Percentiles rank a stretch among this genome's conserved stretches.
Conservation (phyloP, 2,113 vertebrate genomes). For the Cyprinodon tularosa region DNA sequence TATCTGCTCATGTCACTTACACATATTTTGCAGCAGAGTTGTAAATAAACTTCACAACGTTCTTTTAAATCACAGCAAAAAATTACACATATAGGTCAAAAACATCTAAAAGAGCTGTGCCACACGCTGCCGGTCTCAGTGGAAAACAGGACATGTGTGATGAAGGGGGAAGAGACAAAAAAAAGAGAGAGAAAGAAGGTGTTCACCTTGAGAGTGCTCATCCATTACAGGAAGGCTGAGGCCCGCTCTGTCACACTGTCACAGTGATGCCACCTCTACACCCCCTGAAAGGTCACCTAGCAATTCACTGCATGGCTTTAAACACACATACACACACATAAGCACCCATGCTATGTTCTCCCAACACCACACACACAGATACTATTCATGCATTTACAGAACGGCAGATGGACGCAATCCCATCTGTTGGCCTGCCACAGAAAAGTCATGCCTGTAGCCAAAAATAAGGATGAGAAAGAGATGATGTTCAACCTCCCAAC, state of each 20-base stretch:
- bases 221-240: conserved; percentile 81
- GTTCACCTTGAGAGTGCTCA: conserved; percentile 84
- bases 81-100: conserved; percentile 59
- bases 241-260: conserved; percentile 83
- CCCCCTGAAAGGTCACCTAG: conserved; percentile 79
- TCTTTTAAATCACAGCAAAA: conserved; percentile 5
- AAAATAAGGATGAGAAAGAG: conserved; percentile 47
- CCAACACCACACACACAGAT: conserved; percentile 8
- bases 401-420: conserved; percentile 57
- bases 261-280: conserved; percentile 77
- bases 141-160: conserved; percentile 59
- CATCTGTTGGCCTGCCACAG: conserved; percentile 64
- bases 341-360: conserved; percentile 6
- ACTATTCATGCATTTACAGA: conserved; percentile 47
- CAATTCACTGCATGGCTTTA: conserved; percentile 59
- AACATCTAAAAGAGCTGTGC: conserved; percentile 51
- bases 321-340: conserved; percentile 45
- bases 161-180: conserved; percentile 43
- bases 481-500: neutral
- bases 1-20: neutral
- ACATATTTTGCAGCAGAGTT: neutral
- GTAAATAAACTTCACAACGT: neutral
- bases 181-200: conserved; percentile 58
- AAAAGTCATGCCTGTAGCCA: conserved; percentile 39
- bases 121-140: conserved; percentile 46